These are phyloP conservation scores for Battus philenor DNA, from an alignment of 1,140 invertebrate genomes.

Conservation along the genomic window DNA sequence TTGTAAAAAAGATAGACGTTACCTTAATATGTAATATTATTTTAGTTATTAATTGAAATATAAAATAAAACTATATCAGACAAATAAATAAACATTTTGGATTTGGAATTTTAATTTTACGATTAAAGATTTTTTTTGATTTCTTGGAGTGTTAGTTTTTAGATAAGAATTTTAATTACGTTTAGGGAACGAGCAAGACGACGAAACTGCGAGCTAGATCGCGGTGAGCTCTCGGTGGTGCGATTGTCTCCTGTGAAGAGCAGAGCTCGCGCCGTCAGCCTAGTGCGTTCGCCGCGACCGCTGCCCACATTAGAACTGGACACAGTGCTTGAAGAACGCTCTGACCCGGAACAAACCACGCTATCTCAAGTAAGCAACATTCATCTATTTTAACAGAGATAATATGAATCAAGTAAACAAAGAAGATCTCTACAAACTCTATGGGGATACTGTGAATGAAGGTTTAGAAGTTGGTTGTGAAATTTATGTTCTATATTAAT, in stretches of 20 bases:
- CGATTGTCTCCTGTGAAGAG: slow-evolving; percentile 84
- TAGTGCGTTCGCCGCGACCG: slow-evolving; percentile 79
- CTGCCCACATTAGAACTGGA: slow-evolving; percentile 86
- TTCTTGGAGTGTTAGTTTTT: background rate
- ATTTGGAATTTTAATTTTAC: too few relatives aligned
- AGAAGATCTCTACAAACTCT: too few relatives aligned
- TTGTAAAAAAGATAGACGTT: too few relatives aligned
- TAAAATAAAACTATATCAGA: too few relatives aligned
- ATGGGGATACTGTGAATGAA: too few relatives aligned
- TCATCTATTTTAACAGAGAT: too few relatives aligned
- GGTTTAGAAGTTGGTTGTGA: too few relatives aligned
- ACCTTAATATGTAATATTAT: too few relatives aligned
- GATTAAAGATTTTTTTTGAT: too few relatives aligned
- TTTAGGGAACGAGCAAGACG: slow-evolving; percentile 83
- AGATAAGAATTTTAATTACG: slow-evolving; percentile 1
- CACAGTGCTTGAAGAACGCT: slow-evolving; percentile 87
- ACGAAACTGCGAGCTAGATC: slow-evolving; percentile 86
- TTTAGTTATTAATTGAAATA: too few relatives aligned
- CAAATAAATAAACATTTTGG: background rate
- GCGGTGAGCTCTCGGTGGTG: slow-evolving; percentile 86
- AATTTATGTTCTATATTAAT: too few relatives aligned
- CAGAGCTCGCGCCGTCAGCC: slow-evolving; percentile 78
- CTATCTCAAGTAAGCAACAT: slow-evolving; percentile 49
- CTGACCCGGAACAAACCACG: slow-evolving; percentile 83
- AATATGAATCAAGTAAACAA: too few relatives aligned